Evolutionary conservation across 2,113 vertebrate genomes (phyloP), one percentile per base, ranked within the genome.

Genomic region (Castor canadensis): DNA sequence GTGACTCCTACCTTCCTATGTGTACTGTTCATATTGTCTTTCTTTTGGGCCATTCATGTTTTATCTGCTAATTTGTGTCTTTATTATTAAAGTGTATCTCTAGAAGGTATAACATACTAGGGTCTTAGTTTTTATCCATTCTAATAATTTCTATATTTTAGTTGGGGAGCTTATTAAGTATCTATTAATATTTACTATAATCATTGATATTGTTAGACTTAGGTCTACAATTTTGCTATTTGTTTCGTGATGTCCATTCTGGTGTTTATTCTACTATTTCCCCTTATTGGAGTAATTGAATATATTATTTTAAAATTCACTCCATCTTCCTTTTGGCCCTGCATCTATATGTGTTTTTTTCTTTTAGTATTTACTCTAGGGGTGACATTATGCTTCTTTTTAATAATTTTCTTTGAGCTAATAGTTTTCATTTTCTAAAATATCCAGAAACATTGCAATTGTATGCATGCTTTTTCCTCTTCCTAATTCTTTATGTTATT

Each of bases 361-460:
- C 71, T 66, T 87, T 93, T 81, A 72, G 16, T 56, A 35, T 94
- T 76, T 91, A 40, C 5, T 80, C n/a, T 69, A 71, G 9, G 80
- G 35, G 81, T 94, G 38, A 60, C 26, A 67, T 47, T 72, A 82
- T 45, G 43, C 0, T 47, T 87, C 15, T 22, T 95, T 93, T 84
- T 60, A 38, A 72, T 83, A 67, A 3, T 83, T 35, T 87, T 72
- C 32, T 56, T 87, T 83, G 24, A 49, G 28, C 83, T 58, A 83
- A 72, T 83, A 77, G 72, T 88, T 88, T 92, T 94, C 49, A 38
- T 30, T 40, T 69, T 81, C 64, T 28, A 80, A 24, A 93, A 58
- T 58, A 92, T 52, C 81, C 40, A 43, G 11, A 87, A 71, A 62
- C 10, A 10, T 94, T 94, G 15, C 9, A 87, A 22, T 9, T 75